A percentile compares a stretch with the other conserved stretches of the same genome.
These are phyloP conservation scores for Drosophila robusta DNA, from an alignment of 2,888 invertebrate species.

Conservation along the genomic window DNA sequence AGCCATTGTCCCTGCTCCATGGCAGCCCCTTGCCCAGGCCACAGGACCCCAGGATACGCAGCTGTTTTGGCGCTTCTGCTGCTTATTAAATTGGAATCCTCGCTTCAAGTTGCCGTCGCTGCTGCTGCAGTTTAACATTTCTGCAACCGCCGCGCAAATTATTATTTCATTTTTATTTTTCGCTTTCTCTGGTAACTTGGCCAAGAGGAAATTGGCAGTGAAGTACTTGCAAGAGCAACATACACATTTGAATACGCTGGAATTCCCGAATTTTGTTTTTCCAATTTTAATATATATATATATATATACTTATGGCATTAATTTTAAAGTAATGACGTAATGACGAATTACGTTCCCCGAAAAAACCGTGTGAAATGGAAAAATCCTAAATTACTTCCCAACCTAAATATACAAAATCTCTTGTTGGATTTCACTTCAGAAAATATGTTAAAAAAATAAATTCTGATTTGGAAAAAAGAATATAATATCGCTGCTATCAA, in stretches of 20 bases:
- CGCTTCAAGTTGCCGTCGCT: slow-evolving; percentile 53
- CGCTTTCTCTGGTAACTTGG: slow-evolving; percentile 24
- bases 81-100: slow-evolving; percentile 83
- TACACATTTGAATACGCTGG: slow-evolving; percentile 18
- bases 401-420: too few species aligned
- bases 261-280: background rate
- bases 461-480: too few species aligned
- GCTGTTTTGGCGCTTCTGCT: slow-evolving; percentile 71
- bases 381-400: too few species aligned
- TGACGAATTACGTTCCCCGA: too few species aligned
- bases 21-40: background rate
- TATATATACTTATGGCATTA: too few species aligned
- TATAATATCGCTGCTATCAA: too few species aligned
- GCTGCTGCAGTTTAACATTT: slow-evolving; percentile 57
- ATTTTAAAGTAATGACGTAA: too few species aligned
- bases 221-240: background rate
- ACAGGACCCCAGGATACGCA: slow-evolving; percentile 54
- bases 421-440: too few species aligned
- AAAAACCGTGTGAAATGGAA: too few species aligned
- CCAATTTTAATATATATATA: too few species aligned
- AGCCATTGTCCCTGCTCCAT: background rate
- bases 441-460: too few species aligned
- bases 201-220: slow-evolving; percentile 14
- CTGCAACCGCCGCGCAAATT: slow-evolving; percentile 52
- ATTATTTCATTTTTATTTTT: slow-evolving; percentile 50